Conservation (phyloP, 2,888 invertebrate species). For the Cataglyphis rosenhaueri region DNA sequence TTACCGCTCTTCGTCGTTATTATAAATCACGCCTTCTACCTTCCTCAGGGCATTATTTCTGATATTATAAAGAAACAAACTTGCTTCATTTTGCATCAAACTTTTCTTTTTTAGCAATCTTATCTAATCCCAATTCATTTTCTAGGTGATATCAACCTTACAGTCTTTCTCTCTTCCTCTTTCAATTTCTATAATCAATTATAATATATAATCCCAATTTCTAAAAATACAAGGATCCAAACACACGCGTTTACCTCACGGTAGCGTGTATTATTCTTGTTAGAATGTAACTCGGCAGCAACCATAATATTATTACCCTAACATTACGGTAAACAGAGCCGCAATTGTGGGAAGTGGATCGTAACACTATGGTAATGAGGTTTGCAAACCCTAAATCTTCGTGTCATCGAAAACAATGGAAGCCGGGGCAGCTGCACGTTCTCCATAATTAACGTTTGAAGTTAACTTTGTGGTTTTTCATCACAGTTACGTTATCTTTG, state of each 20-base stretch:
- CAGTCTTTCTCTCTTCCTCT: slow-evolving; percentile 2
- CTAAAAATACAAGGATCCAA: background rate
- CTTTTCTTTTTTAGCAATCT: background rate
- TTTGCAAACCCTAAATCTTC: slow-evolving; percentile 53
- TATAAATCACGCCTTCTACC: slow-evolving; percentile 25
- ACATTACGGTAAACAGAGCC: slow-evolving; percentile 50
- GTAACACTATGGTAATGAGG: slow-evolving; percentile 51
- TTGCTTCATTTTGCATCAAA: slow-evolving; percentile 1
- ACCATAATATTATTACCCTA: slow-evolving; percentile 40
- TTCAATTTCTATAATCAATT: background rate
- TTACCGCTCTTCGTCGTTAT: slow-evolving; percentile 26
- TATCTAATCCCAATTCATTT: background rate
- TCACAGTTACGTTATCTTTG: slow-evolving; percentile 35
- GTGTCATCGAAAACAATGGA: slow-evolving; percentile 54
- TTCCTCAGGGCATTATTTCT: background rate
- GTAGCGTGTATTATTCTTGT: slow-evolving; percentile 39
- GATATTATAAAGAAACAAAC: background rate
- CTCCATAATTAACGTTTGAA: slow-evolving; percentile 49
- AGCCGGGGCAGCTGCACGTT: slow-evolving; percentile 29
- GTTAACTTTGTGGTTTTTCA: slow-evolving; percentile 43
- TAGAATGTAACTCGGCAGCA: slow-evolving; percentile 33
- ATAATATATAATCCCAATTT: background rate
- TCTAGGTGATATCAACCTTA: background rate
- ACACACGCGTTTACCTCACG: background rate
- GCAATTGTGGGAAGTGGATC: slow-evolving; percentile 54